A percentile compares a stretch with the other conserved stretches of the same genome.
Evolutionary conservation across 2,113 vertebrate genomes (phyloP).

Genomic region (Vidua chalybeata): DNA sequence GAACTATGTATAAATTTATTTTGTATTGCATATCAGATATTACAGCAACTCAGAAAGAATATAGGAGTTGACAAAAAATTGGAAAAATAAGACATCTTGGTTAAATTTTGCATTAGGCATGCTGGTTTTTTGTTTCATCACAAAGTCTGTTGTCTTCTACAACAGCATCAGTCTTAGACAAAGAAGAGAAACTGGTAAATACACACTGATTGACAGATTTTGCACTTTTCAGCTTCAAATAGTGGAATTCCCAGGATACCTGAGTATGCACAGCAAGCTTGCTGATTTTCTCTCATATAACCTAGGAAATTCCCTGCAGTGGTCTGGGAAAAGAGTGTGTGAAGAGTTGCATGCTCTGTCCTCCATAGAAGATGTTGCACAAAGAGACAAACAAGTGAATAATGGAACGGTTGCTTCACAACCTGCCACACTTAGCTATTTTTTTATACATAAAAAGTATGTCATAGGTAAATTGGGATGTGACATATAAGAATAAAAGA

Average conservation of each 20-base stretch:
- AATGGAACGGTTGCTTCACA: background rate
- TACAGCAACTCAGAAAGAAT: background rate
- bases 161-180: background rate
- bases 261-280: background rate
- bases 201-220: background rate
- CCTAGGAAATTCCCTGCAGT: background rate
- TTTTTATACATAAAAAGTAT: background rate
- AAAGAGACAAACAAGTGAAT: background rate
- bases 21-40: background rate
- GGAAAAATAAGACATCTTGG: background rate
- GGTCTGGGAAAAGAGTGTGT: background rate
- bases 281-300: background rate
- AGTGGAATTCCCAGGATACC: background rate
- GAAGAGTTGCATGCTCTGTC: background rate
- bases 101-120: background rate
- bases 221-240: background rate
- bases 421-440: background rate
- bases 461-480: background rate
- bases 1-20: background rate
- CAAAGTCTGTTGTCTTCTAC: background rate
- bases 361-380: background rate
- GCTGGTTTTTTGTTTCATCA: background rate
- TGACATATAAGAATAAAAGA: background rate
- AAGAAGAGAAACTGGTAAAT: background rate
- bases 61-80: background rate